phyloP scores from a whole-genome alignment of 2,797 vertebrate genomes.

The Sebastes glaucus region DNA sequence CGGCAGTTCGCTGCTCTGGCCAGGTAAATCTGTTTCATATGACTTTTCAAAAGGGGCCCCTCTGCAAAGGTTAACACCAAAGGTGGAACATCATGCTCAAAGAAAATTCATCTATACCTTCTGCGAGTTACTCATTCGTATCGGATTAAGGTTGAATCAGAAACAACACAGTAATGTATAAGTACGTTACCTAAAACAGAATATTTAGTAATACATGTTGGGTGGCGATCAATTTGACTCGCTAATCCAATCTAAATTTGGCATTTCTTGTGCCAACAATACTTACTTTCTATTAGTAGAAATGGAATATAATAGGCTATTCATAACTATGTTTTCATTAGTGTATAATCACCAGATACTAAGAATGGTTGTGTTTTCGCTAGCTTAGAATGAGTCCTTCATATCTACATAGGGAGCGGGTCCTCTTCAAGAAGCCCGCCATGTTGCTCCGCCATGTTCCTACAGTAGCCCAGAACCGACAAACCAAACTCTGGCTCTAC shows the following conservation, averaged over 20 bases:
- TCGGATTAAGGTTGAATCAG: neutral
- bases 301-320: too few species aligned
- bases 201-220: neutral
- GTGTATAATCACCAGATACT: too few species aligned
- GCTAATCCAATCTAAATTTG: neutral
- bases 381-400: rapidly evolving
- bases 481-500: too few species aligned
- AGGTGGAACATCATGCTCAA: neutral
- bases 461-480: too few species aligned
- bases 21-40: conserved; percentile 82
- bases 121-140: neutral
- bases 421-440: too few species aligned
- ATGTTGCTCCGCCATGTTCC: too few species aligned
- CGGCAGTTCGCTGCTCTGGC: conserved; percentile 16
- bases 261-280: neutral
- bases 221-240: neutral
- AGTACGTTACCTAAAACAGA: neutral
- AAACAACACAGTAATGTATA: neutral
- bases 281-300: too few species aligned
- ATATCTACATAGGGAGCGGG: too few species aligned
- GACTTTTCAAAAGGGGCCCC: conserved; percentile 57
- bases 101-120: neutral
- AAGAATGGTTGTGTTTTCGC: too few species aligned
- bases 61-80: conserved; percentile 21
- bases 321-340: too few species aligned